Base-by-base conservation (phyloP, 2,888 invertebrate genomes). In the Noctuana brunneofusca region DNA sequence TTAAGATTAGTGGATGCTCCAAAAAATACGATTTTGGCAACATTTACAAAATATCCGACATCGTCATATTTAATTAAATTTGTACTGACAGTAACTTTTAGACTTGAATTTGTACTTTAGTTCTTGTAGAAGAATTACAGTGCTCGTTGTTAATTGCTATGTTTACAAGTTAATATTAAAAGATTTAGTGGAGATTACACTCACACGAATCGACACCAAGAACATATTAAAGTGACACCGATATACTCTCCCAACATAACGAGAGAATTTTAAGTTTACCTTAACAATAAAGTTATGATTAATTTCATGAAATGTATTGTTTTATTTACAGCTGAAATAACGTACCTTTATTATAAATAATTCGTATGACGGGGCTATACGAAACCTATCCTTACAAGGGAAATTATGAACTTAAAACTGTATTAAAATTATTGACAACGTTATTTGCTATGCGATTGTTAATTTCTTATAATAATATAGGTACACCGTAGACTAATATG, bases 91-190 rank as follows among this genome's bases (percentile, higher is more conserved):
- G 81, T 90, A 86, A 81, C 75, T 75, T 83, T 82, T 86, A 89
- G 86, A 89, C 89, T 88, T 89, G 80, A 86, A 87, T 92, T 92
- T 92, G 92, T 92, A 92, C 92, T 92, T 84, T 91, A 84, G 83
- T 86, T 85, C 72, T 80, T 79, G 75, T 78, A 80, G 73, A 70
- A 76, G 74, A 76, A 56, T 50, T 30, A 81, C 75, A 84, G 86
- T 84, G 87, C 89, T 89, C 89, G 80, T 87, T 87, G 82, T 80
- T 78, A 75, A 73, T 71, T 67, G 69, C 65, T 66, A 49, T 60
- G 58, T 65, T 49, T 58, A 55, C 35, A 27, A 49, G 12, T 71
- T 27, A 69, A 67, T 72, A 71, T 72, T 68, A 56, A 50, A 32
- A 58, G 24, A 53, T 22, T 50, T 70, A 65, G 68, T 70, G 71